These are phyloP conservation scores for Acrocyrtus sp. DNA, from an alignment of 2,888 invertebrate genomes.

Conservation along the genomic window DNA sequence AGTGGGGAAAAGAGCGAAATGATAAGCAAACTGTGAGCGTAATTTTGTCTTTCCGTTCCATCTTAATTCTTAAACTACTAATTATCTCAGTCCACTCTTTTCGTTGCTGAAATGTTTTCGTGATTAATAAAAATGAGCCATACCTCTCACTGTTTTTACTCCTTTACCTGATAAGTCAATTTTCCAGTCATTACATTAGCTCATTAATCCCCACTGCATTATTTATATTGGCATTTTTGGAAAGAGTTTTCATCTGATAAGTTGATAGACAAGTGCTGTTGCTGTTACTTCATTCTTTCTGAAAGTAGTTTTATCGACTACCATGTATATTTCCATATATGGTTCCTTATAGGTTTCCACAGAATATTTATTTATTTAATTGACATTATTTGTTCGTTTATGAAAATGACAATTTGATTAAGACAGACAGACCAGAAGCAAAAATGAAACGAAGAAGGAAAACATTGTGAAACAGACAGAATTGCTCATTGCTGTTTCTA, in stretches of 20 bases:
- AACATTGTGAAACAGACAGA: conserved; percentile 1
- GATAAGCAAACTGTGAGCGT: no score
- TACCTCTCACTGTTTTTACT: no score
- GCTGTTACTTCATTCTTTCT: not conserved
- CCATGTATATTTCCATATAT: no score
- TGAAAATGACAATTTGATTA: conserved; percentile 12
- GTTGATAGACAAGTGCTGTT: conserved; percentile 20
- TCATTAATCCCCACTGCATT: conserved; percentile 41
- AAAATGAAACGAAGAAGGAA: not conserved
- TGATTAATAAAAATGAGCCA: no score
- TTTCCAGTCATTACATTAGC: conserved; percentile 24
- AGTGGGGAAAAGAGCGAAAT: no score
- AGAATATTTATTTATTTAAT: conserved; percentile 3
- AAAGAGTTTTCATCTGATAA: conserved; percentile 21
- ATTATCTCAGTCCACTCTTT: no score
- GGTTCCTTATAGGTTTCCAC: not conserved
- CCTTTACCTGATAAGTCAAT: conserved; percentile 13
- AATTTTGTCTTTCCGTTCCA: no score
- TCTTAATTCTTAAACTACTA: no score
- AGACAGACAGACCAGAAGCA: conserved; percentile 12
- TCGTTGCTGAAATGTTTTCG: no score
- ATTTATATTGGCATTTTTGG: conserved; percentile 20
- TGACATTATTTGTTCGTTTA: conserved; percentile 30
- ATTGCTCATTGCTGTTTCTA: no score
- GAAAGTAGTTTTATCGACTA: no score